These are phyloP conservation scores for Erpetoichthys calabaricus DNA, from an alignment of 2,797 vertebrate genomes.

Conservation along the genomic window DNA sequence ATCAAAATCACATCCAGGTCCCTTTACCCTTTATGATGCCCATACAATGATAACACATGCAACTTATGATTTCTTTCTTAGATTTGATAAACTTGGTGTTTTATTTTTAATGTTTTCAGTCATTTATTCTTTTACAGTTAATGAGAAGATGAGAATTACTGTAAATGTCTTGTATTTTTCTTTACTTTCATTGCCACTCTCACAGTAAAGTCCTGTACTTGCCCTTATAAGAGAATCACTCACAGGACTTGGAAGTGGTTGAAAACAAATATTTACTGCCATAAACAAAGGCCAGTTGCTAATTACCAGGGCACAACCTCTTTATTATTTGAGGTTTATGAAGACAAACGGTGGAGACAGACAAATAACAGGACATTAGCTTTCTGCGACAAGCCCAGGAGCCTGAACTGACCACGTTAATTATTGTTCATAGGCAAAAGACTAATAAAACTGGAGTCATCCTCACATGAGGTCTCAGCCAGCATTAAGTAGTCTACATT, in stretches of 20 bases:
- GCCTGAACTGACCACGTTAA: conserved; percentile 42
- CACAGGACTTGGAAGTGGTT: conserved; percentile 29
- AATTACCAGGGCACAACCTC: conserved; percentile 41
- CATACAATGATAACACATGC: too few species aligned
- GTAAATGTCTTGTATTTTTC: too few species aligned
- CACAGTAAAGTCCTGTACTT: too few species aligned
- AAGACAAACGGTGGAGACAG: conserved; percentile 48
- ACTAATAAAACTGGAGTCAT: conserved; percentile 42
- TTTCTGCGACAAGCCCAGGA: conserved; percentile 43
- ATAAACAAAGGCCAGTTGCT: conserved; percentile 41
- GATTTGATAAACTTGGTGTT: too few species aligned
- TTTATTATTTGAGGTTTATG: conserved; percentile 48
- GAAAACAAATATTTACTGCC: conserved; percentile 48
- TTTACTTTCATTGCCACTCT: too few species aligned
- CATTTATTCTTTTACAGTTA: too few species aligned
- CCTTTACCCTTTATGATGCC: too few species aligned
- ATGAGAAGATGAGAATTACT: too few species aligned
- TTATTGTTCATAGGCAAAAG: conserved; percentile 42
- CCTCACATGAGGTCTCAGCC: conserved; percentile 20
- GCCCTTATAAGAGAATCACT: conserved; percentile 37
- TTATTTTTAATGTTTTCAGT: too few species aligned
- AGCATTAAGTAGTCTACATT: too few species aligned
- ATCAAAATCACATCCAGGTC: too few species aligned
- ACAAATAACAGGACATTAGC: conserved; percentile 51
- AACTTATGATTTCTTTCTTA: too few species aligned